Conservation (phyloP, 2,888 invertebrate species). For the Julus scanicus region DNA sequence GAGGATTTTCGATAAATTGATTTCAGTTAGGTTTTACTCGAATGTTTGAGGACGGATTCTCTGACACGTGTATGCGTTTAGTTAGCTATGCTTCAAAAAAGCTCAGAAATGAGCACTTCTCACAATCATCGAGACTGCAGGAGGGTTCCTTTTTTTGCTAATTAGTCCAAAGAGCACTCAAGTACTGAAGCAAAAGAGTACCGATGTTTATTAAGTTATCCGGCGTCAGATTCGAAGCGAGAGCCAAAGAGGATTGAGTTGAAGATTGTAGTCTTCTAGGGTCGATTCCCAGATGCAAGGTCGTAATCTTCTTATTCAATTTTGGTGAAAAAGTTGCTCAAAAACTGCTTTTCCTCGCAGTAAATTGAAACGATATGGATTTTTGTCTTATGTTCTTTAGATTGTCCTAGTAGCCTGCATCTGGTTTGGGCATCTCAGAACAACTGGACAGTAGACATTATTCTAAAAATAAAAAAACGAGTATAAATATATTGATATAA, state of each 20-base stretch:
- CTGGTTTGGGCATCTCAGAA: not conserved
- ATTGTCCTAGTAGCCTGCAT: not conserved
- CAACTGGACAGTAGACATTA: conserved; percentile 15
- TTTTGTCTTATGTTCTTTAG: not conserved
- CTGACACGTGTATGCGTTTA: not conserved
- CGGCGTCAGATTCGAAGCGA: not conserved
- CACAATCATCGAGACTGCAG: not conserved
- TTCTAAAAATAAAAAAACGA: not conserved
- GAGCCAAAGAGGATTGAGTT: not conserved
- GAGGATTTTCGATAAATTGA: no score
- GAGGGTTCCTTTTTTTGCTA: not conserved
- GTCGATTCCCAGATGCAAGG: conserved; percentile 23
- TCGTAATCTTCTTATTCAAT: conserved; percentile 13
- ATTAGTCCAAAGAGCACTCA: not conserved
- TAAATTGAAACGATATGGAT: not conserved
- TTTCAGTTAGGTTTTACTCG: no score
- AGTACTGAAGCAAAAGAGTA: not conserved
- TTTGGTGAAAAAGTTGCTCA: not conserved
- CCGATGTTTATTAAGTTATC: conserved; percentile 30
- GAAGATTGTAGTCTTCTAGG: not conserved
- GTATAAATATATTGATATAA: not conserved
- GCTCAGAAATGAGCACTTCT: not conserved
- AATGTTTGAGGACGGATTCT: not conserved
- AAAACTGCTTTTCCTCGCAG: not conserved
- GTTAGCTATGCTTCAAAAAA: not conserved